A percentile compares a stretch with the other conserved stretches of the same genome.
These are phyloP conservation scores for Pterophyllum scalare DNA, from an alignment of 2,113 vertebrate genomes.

Conservation along the genomic window DNA sequence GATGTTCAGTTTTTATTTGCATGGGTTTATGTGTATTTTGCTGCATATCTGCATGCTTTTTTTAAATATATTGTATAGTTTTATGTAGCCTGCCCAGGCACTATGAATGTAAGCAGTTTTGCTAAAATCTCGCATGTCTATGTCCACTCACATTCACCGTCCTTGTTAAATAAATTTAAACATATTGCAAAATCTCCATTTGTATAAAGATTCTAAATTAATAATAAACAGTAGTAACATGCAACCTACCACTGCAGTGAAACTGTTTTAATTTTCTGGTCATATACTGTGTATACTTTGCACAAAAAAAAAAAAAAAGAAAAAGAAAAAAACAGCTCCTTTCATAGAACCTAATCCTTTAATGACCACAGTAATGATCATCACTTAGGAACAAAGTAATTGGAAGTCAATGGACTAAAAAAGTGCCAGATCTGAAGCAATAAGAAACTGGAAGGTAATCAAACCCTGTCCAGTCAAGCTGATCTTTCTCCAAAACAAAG, in stretches of 20 bases:
- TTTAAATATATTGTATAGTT: neutral
- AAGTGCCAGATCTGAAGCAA: slow-evolving; percentile 58
- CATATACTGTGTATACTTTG: neutral
- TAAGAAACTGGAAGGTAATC: slow-evolving; percentile 69
- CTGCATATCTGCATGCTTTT: neutral
- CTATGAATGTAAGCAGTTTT: neutral
- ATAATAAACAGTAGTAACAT: neutral
- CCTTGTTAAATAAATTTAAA: neutral
- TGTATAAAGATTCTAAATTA: neutral
- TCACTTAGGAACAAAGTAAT: slow-evolving; percentile 42
- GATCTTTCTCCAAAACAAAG: slow-evolving; percentile 47
- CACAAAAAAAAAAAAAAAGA: neutral
- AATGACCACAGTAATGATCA: slow-evolving; percentile 59
- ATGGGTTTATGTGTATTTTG: neutral
- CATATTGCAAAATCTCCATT: neutral
- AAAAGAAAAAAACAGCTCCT: neutral
- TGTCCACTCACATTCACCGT: neutral
- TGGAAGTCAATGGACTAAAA: slow-evolving; percentile 48
- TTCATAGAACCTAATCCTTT: slow-evolving; percentile 39
- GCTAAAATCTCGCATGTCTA: neutral
- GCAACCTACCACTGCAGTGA: neutral
- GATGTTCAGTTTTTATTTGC: neutral
- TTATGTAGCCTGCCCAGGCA: rapidly evolving
- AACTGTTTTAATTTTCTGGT: neutral
- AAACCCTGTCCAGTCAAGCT: slow-evolving; percentile 29